phyloP scores from a whole-genome alignment of 1,140 invertebrate genomes.

The Lordiphosa collinella region DNA sequence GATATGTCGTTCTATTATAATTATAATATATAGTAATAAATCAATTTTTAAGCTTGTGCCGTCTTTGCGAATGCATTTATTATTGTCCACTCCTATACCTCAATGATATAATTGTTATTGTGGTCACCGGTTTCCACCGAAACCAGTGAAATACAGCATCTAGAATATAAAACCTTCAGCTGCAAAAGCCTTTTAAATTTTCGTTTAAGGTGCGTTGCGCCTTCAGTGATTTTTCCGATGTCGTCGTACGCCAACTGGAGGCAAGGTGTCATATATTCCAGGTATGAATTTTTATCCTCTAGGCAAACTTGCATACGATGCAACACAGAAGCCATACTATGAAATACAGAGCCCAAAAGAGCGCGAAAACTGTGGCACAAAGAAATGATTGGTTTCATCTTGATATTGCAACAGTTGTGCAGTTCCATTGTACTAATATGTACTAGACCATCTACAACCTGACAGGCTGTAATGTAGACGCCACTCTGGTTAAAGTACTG shows the following conservation, averaged over 20 bases:
- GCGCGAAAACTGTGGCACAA: conserved; percentile 24
- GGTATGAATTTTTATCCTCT: conserved; percentile 18
- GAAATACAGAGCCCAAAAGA: conserved; percentile 13
- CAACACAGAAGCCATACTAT: conserved; percentile 22
- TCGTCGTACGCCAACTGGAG: conserved; percentile 22
- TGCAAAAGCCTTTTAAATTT: conserved; percentile 21
- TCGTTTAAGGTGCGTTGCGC: conserved; percentile 5
- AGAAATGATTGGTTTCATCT: conserved; percentile 25
- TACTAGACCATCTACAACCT: conserved; percentile 29
- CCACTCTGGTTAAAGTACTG: conserved; percentile 12
- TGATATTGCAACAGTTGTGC: conserved; percentile 40
- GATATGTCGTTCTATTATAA: no score
- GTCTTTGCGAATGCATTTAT: background rate
- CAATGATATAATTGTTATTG: conserved; percentile 12
- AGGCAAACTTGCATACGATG: conserved; percentile 31
- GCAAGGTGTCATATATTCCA: conserved; percentile 20
- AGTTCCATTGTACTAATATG: conserved; percentile 17
- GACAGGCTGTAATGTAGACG: conserved; percentile 17
- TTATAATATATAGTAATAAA: no score
- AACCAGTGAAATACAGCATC: conserved; percentile 39
- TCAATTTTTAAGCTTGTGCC: no score
- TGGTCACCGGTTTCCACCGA: conserved; percentile 18
- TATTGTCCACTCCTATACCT: background rate
- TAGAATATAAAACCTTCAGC: conserved; percentile 38
- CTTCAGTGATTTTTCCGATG: conserved; percentile 16